phyloP scores from a whole-genome alignment of 2,113 vertebrate genomes.

The Odontesthes bonariensis region DNA sequence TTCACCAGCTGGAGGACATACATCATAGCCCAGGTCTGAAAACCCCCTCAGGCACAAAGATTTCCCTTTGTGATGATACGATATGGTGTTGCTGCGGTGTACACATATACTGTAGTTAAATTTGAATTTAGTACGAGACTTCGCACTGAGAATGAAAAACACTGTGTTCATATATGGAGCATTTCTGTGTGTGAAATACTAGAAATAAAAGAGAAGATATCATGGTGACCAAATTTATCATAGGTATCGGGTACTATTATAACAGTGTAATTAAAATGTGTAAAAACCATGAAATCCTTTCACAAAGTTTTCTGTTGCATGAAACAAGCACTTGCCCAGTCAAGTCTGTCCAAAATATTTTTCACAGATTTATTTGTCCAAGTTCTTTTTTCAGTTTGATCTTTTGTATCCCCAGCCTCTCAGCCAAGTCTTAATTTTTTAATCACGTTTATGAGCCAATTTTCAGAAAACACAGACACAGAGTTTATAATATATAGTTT shows the following conservation, averaged over 20 bases:
- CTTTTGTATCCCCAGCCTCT: too few species aligned
- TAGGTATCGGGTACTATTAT: background rate
- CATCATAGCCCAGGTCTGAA: constrained; percentile 57
- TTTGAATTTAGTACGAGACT: constrained; percentile 18
- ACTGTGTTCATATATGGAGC: background rate
- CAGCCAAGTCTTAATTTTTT: background rate
- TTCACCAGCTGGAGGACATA: constrained; percentile 65
- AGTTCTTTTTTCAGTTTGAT: too few species aligned
- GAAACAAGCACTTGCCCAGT: background rate
- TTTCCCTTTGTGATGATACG: constrained; percentile 43
- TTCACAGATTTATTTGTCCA: background rate
- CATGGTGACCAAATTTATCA: background rate
- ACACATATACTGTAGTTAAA: constrained; percentile 34
- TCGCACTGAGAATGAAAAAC: constrained; percentile 4
- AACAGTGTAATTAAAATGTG: background rate
- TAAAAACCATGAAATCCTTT: background rate
- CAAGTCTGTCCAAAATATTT: background rate
- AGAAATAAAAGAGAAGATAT: background rate
- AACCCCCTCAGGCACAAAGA: constrained; percentile 55
- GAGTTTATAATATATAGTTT: background rate
- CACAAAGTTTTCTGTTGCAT: background rate
- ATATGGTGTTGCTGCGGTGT: constrained; percentile 30
- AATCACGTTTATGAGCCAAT: background rate
- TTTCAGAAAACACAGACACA: background rate
- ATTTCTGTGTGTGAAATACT: background rate